phyloP scores from a whole-genome alignment of 2,797 vertebrate genomes.

The Allobates femoralis region DNA sequence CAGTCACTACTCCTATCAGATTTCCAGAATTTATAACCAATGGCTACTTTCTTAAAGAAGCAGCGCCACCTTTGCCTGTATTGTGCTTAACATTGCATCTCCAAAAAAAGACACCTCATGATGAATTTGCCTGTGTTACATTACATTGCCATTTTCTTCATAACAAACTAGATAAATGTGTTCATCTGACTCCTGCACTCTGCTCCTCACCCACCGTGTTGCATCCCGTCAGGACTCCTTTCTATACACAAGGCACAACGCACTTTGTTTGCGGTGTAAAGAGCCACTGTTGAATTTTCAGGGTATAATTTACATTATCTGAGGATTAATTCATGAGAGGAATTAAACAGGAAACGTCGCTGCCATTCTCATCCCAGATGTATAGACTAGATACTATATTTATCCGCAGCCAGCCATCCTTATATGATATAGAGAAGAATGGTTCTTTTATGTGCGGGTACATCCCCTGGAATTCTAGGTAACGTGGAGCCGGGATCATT shows the following conservation, averaged over 20 bases:
- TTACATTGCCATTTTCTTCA: too few relatives aligned
- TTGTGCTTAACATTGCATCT: too few relatives aligned
- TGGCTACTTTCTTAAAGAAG: not conserved
- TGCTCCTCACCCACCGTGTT: not conserved
- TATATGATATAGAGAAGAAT: constrained; percentile 33
- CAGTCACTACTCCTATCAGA: too few relatives aligned
- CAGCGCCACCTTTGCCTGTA: too few relatives aligned
- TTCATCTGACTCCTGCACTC: too few relatives aligned
- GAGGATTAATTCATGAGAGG: constrained; percentile 46
- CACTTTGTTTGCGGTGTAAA: not conserved
- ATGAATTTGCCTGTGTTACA: not conserved
- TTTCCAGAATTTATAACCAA: not conserved
- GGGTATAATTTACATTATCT: constrained; percentile 36
- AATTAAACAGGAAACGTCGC: constrained; percentile 47
- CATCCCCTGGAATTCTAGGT: not conserved
- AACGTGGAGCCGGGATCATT: constrained; percentile 15
- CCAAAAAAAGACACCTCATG: too few relatives aligned
- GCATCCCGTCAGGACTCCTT: not conserved
- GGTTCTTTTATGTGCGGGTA: constrained; percentile 18
- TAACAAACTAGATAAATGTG: too few relatives aligned
- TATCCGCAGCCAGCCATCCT: constrained; percentile 27
- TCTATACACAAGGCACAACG: not conserved
- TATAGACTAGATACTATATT: constrained; percentile 46
- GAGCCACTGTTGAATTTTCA: constrained; percentile 24
- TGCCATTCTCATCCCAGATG: constrained; percentile 39